phyloP scores from a whole-genome alignment of 2,888 invertebrate species.

The Gastracanthus pulcherrimus region DNA sequence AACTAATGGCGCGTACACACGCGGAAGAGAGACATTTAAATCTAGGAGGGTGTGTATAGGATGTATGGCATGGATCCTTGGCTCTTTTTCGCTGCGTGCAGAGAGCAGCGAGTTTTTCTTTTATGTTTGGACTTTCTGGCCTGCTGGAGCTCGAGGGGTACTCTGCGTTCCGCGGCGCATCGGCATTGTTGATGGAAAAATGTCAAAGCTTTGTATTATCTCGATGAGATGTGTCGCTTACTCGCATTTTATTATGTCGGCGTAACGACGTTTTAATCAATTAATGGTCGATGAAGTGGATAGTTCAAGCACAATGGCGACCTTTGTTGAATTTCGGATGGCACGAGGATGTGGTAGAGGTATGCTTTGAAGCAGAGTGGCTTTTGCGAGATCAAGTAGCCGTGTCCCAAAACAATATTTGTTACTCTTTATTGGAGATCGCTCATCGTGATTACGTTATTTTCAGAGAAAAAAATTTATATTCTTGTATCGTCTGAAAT shows the following conservation, averaged over 20 bases:
- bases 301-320: slow-evolving; percentile 4
- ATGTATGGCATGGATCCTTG: not conserved
- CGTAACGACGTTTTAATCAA: slow-evolving; percentile 56
- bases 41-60: slow-evolving; percentile 42
- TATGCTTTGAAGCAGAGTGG: too few relatives aligned
- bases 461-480: too few relatives aligned
- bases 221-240: slow-evolving; percentile 20
- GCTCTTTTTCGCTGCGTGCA: not conserved
- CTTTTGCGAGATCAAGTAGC: too few relatives aligned
- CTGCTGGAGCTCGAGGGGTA: slow-evolving; percentile 17
- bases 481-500: too few relatives aligned
- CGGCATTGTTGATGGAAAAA: slow-evolving; percentile 49
- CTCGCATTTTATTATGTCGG: slow-evolving; percentile 41
- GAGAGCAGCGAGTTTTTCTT: not conserved
- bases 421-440: too few relatives aligned
- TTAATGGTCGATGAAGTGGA: slow-evolving; percentile 44
- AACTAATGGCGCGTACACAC: slow-evolving; percentile 55
- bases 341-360: too few relatives aligned
- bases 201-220: slow-evolving; percentile 52
- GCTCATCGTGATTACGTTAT: too few relatives aligned
- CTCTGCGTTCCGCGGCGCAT: not conserved
- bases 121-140: slow-evolving; percentile 1
- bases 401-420: too few relatives aligned
- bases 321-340: slow-evolving; percentile 5
- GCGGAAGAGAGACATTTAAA: slow-evolving; percentile 60